Conservation (phyloP, 2,113 vertebrate genomes). For the Alexandromys fortis region DNA sequence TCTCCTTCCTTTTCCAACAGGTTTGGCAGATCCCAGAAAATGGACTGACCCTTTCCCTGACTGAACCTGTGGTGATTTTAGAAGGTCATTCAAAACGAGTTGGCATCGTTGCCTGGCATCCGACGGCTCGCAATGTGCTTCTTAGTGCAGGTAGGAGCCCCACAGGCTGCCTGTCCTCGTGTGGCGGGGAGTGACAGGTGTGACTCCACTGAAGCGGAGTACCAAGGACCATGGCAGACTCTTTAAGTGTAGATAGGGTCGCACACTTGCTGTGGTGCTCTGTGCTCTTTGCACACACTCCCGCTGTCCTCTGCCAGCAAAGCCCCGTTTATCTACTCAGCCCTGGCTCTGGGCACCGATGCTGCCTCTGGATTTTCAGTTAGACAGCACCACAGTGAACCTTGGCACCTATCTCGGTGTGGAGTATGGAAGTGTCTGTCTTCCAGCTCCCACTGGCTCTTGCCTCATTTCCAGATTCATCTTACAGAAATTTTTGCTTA, state of each 20-base stretch:
- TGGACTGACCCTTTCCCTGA: constrained; percentile 92
- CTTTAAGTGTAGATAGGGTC: neutral
- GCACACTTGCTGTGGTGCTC: neutral
- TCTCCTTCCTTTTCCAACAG: constrained; percentile 80
- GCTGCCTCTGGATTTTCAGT: neutral
- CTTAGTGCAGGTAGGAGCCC: constrained; percentile 92
- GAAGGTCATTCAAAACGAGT: constrained; percentile 98
- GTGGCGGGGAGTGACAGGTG: neutral
- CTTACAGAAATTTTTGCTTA: neutral
- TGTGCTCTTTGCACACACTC: neutral
- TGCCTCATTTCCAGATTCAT: neutral
- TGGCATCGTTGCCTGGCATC: constrained; percentile 97
- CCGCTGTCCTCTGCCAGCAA: neutral
- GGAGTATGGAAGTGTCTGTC: too few relatives aligned
- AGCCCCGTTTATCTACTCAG: neutral
- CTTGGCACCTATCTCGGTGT: neutral
- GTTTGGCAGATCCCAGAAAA: constrained; percentile 99
- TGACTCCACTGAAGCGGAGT: neutral
- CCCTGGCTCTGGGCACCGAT: neutral
- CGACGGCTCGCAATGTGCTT: constrained; percentile 95
- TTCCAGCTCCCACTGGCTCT: neutral
- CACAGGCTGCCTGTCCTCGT: too few relatives aligned
- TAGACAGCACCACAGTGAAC: neutral
- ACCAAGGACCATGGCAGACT: neutral
- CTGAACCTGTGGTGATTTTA: constrained; percentile 93